Conservation (phyloP, 2,797 vertebrate genomes). For the Euthynnus affinis region DNA sequence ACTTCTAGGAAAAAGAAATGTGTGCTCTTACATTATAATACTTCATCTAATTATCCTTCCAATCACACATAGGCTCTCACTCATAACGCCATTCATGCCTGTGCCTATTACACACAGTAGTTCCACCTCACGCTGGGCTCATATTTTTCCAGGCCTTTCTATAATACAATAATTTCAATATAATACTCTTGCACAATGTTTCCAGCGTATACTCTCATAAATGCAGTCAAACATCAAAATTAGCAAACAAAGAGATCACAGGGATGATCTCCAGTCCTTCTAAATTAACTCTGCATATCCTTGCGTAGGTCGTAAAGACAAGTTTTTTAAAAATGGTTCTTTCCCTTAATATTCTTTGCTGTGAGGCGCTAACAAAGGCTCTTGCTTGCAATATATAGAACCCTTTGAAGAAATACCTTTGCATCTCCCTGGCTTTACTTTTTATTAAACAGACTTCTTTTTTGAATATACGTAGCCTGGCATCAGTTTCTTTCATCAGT, state of each 20-base stretch:
- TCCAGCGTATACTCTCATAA: conserved; percentile 2
- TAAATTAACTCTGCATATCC: not conserved
- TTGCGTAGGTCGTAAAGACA: conserved; percentile 10
- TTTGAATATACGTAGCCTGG: conserved; percentile 33
- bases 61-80: conserved; percentile 7
- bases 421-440: conserved; percentile 21
- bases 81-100: conserved; percentile 1
- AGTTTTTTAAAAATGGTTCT: not conserved
- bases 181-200: conserved; percentile 7
- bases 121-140: too few species aligned
- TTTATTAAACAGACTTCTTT: conserved; percentile 42
- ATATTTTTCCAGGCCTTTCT: not conserved
- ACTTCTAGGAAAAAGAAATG: too few species aligned
- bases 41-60: conserved; percentile 6
- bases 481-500: conserved; percentile 57
- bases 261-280: not conserved
- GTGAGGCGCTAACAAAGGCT: conserved; percentile 24
- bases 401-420: conserved; percentile 47
- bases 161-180: too few species aligned
- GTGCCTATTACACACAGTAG: not conserved
- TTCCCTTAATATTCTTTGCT: conserved; percentile 28
- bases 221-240: conserved; percentile 2
- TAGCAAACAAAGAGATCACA: conserved; percentile 16
- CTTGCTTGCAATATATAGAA: conserved; percentile 27
- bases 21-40: too few species aligned